A percentile compares a stretch with the other conserved stretches of the same genome.
Evolutionary conservation across 2,888 invertebrate species (phyloP).

Genomic region (Eristalinus aeneus): DNA sequence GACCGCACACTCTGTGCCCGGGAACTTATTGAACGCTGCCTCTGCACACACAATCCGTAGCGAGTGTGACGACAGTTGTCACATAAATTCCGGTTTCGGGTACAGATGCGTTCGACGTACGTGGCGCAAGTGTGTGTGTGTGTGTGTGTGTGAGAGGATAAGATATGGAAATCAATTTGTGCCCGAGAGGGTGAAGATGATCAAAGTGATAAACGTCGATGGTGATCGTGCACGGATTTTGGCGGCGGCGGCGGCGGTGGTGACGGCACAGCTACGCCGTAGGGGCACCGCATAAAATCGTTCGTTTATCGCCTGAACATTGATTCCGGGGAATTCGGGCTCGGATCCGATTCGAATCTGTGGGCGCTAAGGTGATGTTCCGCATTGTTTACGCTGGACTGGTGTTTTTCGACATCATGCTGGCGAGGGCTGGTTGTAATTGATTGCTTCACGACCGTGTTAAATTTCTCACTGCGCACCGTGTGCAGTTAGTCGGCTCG

Average conservation of each 20-base stretch:
- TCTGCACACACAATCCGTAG: background rate
- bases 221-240: constrained; percentile 7
- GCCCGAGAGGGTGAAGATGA: constrained; percentile 9
- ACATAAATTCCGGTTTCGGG: constrained; percentile 22
- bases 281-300: background rate
- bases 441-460: constrained; percentile 38
- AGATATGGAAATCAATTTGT: constrained; percentile 27
- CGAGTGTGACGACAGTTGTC: constrained; percentile 40
- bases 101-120: too few relatives aligned
- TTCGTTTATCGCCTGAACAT: background rate
- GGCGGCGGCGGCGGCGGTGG: background rate
- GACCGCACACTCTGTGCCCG: constrained; percentile 26
- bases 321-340: background rate
- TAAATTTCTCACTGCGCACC: constrained; percentile 32
- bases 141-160: background rate
- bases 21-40: constrained; percentile 22
- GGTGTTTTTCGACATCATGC: constrained; percentile 16
- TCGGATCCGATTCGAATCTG: background rate
- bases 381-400: background rate
- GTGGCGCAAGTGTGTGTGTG: too few relatives aligned
- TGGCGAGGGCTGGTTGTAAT: constrained; percentile 18
- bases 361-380: background rate
- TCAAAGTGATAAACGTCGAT: constrained; percentile 6
- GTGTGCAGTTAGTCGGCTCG: background rate
- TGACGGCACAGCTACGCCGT: background rate